Percentiles rank a stretch among this genome's conserved stretches.
These are phyloP conservation scores for Megalopta genalis DNA, from an alignment of 1,140 invertebrate genomes.

Conservation along the genomic window DNA sequence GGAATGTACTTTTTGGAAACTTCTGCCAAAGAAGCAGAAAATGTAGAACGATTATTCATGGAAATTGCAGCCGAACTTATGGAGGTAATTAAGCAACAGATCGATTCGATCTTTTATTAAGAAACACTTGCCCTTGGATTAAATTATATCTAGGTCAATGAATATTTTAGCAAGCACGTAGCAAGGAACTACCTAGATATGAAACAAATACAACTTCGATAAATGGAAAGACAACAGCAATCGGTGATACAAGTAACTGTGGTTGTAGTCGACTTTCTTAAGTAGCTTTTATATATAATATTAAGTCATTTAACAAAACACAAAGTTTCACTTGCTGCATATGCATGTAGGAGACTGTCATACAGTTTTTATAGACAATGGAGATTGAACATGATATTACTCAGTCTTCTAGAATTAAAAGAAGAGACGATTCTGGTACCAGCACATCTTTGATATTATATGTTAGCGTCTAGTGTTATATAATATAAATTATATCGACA, in stretches of 20 bases:
- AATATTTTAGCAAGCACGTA: slow-evolving; percentile 86
- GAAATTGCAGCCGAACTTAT: slow-evolving; percentile 96
- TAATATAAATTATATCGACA: slow-evolving; percentile 49
- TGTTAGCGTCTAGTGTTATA: slow-evolving; percentile 60
- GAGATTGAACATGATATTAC: slow-evolving; percentile 53
- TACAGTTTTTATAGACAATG: slow-evolving; percentile 53
- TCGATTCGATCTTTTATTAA: slow-evolving; percentile 11
- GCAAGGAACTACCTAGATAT: slow-evolving; percentile 88
- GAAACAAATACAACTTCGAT: slow-evolving; percentile 86
- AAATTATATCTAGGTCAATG: slow-evolving; percentile 7
- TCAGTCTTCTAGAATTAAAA: slow-evolving; percentile 50
- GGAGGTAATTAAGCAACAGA: slow-evolving; percentile 82
- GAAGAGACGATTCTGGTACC: slow-evolving; percentile 41
- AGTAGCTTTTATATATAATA: slow-evolving; percentile 60
- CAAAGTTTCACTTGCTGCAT: slow-evolving; percentile 44
- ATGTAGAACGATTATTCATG: slow-evolving; percentile 97
- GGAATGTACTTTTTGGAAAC: slow-evolving; percentile 99
- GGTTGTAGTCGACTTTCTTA: slow-evolving; percentile 79
- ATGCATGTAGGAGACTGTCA: slow-evolving; percentile 39
- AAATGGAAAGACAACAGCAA: slow-evolving; percentile 86
- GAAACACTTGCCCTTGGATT: neutral
- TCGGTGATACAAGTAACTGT: slow-evolving; percentile 85
- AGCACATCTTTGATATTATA: slow-evolving; percentile 49
- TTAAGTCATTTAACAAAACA: slow-evolving; percentile 37
- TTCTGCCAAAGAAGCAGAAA: slow-evolving; percentile 98